Conservation (phyloP, 2,113 vertebrate species). For the Brachyistius frenatus region DNA sequence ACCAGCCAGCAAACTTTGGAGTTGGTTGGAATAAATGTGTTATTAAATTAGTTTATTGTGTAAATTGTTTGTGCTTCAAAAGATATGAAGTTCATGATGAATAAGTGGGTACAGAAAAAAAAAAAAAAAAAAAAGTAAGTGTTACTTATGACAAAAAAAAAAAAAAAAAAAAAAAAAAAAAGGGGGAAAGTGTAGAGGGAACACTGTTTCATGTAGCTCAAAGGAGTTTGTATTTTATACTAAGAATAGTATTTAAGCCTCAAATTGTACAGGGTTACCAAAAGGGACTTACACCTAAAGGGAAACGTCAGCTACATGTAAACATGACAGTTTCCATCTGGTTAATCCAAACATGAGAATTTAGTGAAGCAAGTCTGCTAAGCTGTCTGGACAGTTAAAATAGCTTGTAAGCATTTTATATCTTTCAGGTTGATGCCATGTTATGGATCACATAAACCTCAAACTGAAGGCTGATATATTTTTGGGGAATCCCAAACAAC, state of each 20-base stretch:
- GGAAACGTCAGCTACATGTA: neutral
- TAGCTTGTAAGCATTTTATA: neutral
- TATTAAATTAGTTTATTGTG: slow-evolving; percentile 8
- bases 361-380: neutral
- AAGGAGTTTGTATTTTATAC: neutral
- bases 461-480: neutral
- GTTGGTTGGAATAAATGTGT: neutral
- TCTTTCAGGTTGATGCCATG: neutral
- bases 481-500: too few species aligned
- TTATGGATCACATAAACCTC: neutral
- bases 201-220: neutral
- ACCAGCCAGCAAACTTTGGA: slow-evolving; percentile 19
- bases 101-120: slow-evolving; percentile 59
- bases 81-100: slow-evolving; percentile 48
- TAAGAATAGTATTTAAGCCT: neutral
- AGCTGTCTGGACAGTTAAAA: neutral
- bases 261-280: neutral
- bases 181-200: neutral
- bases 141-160: too few species aligned
- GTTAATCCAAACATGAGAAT: neutral
- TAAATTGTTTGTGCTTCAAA: slow-evolving; percentile 9
- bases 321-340: slow-evolving; percentile 21
- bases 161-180: neutral
- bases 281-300: neutral
- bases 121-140: slow-evolving; percentile 41